A percentile compares a stretch with the other conserved stretches of the same genome.
Evolutionary conservation across 2,113 vertebrate genomes (phyloP).

Genomic region (Quiscalus mexicanus): DNA sequence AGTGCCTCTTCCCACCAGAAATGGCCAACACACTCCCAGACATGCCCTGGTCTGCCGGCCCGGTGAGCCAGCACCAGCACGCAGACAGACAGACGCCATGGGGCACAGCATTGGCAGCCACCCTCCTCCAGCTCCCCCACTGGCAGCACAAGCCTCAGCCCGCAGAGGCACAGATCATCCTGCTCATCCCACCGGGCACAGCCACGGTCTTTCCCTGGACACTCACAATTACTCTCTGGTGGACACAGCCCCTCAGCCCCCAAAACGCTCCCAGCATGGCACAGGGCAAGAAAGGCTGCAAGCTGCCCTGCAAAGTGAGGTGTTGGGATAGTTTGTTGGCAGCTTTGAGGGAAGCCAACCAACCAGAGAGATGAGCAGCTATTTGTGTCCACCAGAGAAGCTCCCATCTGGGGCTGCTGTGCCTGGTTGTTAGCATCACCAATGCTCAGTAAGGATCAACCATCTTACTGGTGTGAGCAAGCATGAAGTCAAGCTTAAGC

Average conservation of each 20-base stretch:
- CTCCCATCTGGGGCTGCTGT: neutral
- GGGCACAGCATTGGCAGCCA: neutral
- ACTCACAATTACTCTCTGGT: fast-evolving
- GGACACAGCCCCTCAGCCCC: no score
- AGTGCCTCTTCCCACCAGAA: neutral
- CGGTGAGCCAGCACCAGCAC: neutral
- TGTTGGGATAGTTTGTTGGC: neutral
- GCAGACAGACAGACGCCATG: slow-evolving; percentile 36
- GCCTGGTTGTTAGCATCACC: neutral
- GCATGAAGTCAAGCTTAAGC: neutral
- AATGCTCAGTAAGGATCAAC: neutral
- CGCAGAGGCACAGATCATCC: neutral
- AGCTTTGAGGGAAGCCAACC: neutral
- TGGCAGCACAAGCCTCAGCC: neutral
- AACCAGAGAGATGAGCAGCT: neutral
- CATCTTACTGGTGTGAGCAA: neutral
- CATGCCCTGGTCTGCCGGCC: neutral
- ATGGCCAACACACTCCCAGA: neutral
- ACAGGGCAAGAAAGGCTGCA: neutral
- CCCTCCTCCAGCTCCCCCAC: neutral
- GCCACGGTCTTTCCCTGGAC: neutral
- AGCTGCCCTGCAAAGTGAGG: fast-evolving
- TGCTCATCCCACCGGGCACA: neutral
- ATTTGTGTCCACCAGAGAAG: neutral
- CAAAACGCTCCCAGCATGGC: fast-evolving